These are phyloP conservation scores for Nothocercus julius DNA, from an alignment of 2,113 vertebrate species.

Conservation along the genomic window DNA sequence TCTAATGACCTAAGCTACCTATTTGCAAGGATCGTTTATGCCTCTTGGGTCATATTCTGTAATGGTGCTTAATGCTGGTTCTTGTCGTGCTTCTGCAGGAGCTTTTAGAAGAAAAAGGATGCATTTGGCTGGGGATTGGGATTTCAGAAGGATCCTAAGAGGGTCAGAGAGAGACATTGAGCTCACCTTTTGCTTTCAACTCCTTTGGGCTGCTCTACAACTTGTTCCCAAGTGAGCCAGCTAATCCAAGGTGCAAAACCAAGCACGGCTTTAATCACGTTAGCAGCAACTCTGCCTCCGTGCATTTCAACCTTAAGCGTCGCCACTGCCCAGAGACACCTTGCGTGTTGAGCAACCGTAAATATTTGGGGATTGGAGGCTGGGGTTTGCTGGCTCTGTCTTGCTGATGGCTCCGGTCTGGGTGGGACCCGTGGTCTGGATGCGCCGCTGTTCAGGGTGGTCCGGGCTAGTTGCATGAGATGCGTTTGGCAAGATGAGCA, in stretches of 20 bases:
- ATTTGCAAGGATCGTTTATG: neutral
- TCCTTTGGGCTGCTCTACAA: neutral
- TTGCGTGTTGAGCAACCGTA: neutral
- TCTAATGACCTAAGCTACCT: neutral
- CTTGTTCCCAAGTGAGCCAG: neutral
- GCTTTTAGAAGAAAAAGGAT: neutral
- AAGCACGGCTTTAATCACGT: neutral
- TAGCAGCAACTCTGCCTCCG: accelerated
- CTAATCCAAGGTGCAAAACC: neutral
- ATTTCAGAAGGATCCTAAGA: neutral
- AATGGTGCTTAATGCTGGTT: accelerated
- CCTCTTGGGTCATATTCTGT: neutral
- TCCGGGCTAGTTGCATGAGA: neutral
- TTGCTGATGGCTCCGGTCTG: neutral
- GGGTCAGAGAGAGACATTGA: too few relatives aligned
- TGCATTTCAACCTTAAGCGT: neutral
- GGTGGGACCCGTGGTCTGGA: neutral
- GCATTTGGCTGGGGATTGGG: neutral
- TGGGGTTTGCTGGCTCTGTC: neutral
- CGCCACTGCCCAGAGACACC: neutral
- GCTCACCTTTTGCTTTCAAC: neutral
- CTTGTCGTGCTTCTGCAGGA: accelerated
- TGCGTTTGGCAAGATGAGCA: neutral
- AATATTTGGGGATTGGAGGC: neutral
- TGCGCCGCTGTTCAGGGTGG: neutral